Evolutionary conservation across 2,888 invertebrate species (phyloP), one percentile per base, ranked within the genome.

Genomic region (Cyclophora albipunctata): DNA sequence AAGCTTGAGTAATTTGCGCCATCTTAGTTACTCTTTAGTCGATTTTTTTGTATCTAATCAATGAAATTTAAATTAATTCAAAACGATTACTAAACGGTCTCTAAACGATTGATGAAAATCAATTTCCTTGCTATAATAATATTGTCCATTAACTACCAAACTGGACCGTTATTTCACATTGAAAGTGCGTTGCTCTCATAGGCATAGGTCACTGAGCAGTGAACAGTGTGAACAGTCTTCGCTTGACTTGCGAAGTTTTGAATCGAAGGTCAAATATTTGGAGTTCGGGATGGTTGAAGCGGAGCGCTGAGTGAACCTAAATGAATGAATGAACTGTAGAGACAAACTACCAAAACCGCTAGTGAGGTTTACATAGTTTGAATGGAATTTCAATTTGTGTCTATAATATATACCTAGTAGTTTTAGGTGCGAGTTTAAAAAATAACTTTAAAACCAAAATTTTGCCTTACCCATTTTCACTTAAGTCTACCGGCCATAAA

Each of bases 141-240:
- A 59, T 48, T 42, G 40, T 51, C 51, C 46, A 46, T 51, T 55
- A 55, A 64, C 61, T 62, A 64, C 63, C 54, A 63, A 64, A 62
- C 62, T 53, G 55, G 62, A 64, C 78, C 76, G 78, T 79, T 77
- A 76, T 58, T 73, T 71, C 62, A 72, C 72, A 72, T 78, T 74
- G 71, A 75, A 73, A 78, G 80, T 71, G 66, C 80, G 70, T 78
- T 78, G 78, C 71, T 73, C 78, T 69, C 72, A 66, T 68, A 74
- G 78, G 71, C 72, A 66, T 68, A 74, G 78, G 71, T 75, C 75
- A 76, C 66, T 59, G 55, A 57, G 67, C 66, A 66, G 20, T 20
- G 20, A 20, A 20, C 20, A 20, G 20, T 20, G 20, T 20, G 20
- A 20, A 20, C 20, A 20, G 59, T 64, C 51, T 58, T 63, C 60